phyloP scores from a whole-genome alignment of 2,888 invertebrate genomes.

The Synanthedon vespiformis region DNA sequence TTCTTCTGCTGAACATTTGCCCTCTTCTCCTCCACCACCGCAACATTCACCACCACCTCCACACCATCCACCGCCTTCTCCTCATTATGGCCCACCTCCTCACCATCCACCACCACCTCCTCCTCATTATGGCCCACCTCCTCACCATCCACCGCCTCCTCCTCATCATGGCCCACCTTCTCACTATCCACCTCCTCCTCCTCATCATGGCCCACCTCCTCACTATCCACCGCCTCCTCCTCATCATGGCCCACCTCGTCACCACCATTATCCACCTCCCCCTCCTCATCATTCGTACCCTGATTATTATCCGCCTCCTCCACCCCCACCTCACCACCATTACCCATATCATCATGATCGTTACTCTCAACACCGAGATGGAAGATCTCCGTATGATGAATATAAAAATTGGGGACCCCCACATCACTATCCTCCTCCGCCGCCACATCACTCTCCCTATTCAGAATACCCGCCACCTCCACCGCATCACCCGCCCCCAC shows the following conservation, averaged over 20 bases:
- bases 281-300: slow-evolving; percentile 3
- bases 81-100: background rate
- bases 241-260: slow-evolving; percentile 1
- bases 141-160: slow-evolving; percentile 2
- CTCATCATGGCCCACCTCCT: background rate
- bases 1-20: no score
- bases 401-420: background rate
- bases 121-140: slow-evolving; percentile 1
- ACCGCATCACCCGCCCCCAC: slow-evolving; percentile 4
- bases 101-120: no score
- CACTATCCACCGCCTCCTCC: background rate
- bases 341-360: slow-evolving; percentile 5
- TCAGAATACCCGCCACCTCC: slow-evolving; percentile 5
- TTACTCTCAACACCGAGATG: slow-evolving; percentile 3
- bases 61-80: background rate
- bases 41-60: background rate
- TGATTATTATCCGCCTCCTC: slow-evolving; percentile 1
- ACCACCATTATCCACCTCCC: slow-evolving; percentile 2
- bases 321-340: slow-evolving; percentile 5
- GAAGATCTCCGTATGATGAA: background rate
- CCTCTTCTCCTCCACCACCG: background rate
- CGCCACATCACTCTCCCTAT: slow-evolving; percentile 2
- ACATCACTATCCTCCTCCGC: slow-evolving; percentile 4
- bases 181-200: slow-evolving; percentile 7
- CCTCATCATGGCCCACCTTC: background rate